phyloP scores from a whole-genome alignment of 1,140 invertebrate species.

The Gerris buenoi region DNA sequence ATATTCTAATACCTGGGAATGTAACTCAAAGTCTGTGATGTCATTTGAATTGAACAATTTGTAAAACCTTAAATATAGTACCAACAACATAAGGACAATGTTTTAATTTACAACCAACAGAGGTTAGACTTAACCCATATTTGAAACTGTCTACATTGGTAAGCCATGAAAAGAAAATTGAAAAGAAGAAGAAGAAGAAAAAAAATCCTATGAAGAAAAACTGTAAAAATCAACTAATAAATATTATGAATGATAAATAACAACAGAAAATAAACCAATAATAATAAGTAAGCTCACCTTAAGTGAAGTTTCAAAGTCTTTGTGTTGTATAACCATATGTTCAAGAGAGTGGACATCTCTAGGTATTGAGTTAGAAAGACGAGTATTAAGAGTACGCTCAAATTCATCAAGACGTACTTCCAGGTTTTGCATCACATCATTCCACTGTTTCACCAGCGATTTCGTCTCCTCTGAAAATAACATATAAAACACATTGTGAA shows the following conservation, averaged over 20 bases:
- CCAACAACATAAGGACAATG: too few relatives aligned
- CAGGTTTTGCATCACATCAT: slow-evolving; percentile 64
- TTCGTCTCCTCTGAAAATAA: slow-evolving; percentile 74
- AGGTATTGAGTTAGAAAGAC: slow-evolving; percentile 63
- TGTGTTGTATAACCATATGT: slow-evolving; percentile 73
- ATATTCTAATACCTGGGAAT: too few relatives aligned
- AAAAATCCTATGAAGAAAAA: too few relatives aligned
- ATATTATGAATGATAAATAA: too few relatives aligned
- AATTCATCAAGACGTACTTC: slow-evolving; percentile 68
- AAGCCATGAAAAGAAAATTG: too few relatives aligned
- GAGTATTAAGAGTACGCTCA: slow-evolving; percentile 63
- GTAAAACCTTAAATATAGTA: too few relatives aligned
- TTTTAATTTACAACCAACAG: background rate
- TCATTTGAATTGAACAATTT: too few relatives aligned
- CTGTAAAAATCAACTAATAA: too few relatives aligned
- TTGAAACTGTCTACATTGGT: too few relatives aligned
- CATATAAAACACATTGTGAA: too few relatives aligned
- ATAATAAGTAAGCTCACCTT: slow-evolving; percentile 22
- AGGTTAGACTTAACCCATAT: background rate
- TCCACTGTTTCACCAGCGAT: slow-evolving; percentile 58
- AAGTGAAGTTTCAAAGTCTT: slow-evolving; percentile 64
- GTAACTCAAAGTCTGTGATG: too few relatives aligned
- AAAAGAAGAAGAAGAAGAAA: too few relatives aligned
- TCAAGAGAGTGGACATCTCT: slow-evolving; percentile 72
- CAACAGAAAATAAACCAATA: slow-evolving; percentile 9